phyloP scores from a whole-genome alignment of 2,113 vertebrate species.

The Odobenus rosmarus region DNA sequence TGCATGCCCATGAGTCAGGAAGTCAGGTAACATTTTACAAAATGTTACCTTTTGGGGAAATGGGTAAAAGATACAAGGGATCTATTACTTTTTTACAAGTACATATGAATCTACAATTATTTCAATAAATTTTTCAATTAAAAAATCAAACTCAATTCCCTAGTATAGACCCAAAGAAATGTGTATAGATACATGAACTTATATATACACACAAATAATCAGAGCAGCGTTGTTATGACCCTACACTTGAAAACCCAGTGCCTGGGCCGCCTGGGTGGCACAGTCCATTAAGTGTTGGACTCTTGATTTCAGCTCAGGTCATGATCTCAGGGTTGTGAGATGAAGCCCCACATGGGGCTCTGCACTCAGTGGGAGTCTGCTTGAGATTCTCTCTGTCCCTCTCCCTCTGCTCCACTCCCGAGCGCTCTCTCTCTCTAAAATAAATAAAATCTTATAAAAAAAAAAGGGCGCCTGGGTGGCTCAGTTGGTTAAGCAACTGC shows the following conservation, averaged over 20 bases:
- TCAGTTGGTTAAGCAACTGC: too few species aligned
- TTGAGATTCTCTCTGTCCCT: too few species aligned
- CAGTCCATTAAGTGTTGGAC: background rate
- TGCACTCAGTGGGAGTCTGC: too few species aligned
- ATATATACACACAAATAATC: background rate
- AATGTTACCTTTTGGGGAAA: background rate
- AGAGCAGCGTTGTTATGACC: background rate
- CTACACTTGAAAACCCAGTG: background rate
- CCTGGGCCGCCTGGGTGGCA: background rate
- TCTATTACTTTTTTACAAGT: background rate
- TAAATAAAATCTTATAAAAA: too few species aligned
- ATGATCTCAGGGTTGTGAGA: background rate
- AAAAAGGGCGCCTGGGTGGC: too few species aligned
- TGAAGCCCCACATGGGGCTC: too few species aligned
- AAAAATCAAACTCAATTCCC: background rate
- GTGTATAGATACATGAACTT: background rate
- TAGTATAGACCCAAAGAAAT: background rate
- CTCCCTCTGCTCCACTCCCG: too few species aligned
- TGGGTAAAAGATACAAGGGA: background rate
- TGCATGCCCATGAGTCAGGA: background rate
- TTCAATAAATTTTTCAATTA: background rate
- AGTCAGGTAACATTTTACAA: background rate
- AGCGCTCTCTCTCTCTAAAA: too few species aligned
- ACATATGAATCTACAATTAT: background rate
- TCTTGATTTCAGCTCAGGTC: background rate